Evolutionary conservation across 1,140 invertebrate species (phyloP).

Genomic region (Ceratina australensis): DNA sequence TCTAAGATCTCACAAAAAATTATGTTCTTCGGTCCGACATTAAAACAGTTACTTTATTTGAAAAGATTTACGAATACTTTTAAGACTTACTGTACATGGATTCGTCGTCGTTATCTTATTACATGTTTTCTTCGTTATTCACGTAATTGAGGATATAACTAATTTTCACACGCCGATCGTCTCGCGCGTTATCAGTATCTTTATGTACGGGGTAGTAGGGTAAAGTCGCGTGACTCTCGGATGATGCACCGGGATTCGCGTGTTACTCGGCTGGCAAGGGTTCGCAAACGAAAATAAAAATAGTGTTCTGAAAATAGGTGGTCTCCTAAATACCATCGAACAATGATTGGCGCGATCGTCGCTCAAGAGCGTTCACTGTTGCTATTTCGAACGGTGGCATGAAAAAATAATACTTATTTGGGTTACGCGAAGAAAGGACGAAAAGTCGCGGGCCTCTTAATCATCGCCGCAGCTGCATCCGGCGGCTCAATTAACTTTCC

Average conservation of each 20-base stretch:
- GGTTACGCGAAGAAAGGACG: slow-evolving; percentile 36
- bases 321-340: slow-evolving; percentile 58
- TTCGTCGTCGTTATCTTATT: no score
- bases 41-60: no score
- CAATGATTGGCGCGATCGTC: slow-evolving; percentile 53
- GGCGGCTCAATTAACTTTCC: slow-evolving; percentile 21
- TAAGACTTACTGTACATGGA: no score
- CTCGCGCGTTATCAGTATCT: no score
- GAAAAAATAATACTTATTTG: slow-evolving; percentile 48
- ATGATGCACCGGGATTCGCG: slow-evolving; percentile 24
- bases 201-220: not conserved
- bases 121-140: no score
- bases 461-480: slow-evolving; percentile 12
- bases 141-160: no score
- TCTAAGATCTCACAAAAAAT: no score
- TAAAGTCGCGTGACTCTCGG: not conserved
- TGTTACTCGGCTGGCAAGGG: not conserved
- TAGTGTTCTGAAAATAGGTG: slow-evolving; percentile 48
- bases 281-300: slow-evolving; percentile 36
- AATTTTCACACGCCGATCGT: no score
- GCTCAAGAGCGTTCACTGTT: slow-evolving; percentile 32
- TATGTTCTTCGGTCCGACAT: no score
- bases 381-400: slow-evolving; percentile 46
- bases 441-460: slow-evolving; percentile 23
- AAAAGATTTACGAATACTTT: no score